phyloP scores from a whole-genome alignment of 1,140 invertebrate species.

The Drosophila orosa region DNA sequence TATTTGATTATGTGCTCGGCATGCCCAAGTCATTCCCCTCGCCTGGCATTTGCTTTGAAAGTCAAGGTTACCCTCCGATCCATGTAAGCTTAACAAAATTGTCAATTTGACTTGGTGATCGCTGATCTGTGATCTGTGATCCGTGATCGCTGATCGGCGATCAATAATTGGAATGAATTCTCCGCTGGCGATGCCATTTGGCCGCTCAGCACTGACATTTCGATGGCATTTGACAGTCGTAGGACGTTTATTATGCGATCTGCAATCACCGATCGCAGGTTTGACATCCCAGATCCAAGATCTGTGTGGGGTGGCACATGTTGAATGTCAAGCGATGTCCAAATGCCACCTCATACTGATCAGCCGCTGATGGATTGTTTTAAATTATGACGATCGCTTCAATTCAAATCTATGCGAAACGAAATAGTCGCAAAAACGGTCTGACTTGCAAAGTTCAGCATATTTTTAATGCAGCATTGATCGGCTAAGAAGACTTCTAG shows the following conservation, averaged over 20 bases:
- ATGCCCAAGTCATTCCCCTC: constrained; percentile 51
- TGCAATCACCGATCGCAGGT: constrained; percentile 21
- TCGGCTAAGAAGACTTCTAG: neutral
- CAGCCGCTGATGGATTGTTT: constrained; percentile 2
- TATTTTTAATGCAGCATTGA: constrained; percentile 4
- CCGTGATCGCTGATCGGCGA: constrained; percentile 18
- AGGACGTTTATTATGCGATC: constrained; percentile 71
- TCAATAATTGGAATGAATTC: constrained; percentile 34
- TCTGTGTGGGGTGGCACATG: constrained; percentile 21
- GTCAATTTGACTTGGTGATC: constrained; percentile 47
- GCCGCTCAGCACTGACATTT: constrained; percentile 58
- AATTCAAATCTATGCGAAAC: constrained; percentile 9
- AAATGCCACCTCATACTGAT: constrained; percentile 14
- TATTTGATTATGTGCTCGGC: constrained; percentile 24
- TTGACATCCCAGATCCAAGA: constrained; percentile 17
- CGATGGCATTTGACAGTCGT: constrained; percentile 69
- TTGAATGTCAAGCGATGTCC: constrained; percentile 14
- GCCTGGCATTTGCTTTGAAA: constrained; percentile 52
- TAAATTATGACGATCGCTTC: constrained; percentile 30
- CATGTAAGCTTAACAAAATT: constrained; percentile 29
- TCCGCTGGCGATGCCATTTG: constrained; percentile 41
- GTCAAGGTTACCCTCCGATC: constrained; percentile 54
- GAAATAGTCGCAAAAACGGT: constrained; percentile 4
- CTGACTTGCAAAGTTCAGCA: constrained; percentile 25
- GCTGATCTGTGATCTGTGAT: constrained; percentile 27